These are phyloP conservation scores for Beaufortia kweichowensis DNA, from an alignment of 2,113 vertebrate genomes.

Conservation along the genomic window DNA sequence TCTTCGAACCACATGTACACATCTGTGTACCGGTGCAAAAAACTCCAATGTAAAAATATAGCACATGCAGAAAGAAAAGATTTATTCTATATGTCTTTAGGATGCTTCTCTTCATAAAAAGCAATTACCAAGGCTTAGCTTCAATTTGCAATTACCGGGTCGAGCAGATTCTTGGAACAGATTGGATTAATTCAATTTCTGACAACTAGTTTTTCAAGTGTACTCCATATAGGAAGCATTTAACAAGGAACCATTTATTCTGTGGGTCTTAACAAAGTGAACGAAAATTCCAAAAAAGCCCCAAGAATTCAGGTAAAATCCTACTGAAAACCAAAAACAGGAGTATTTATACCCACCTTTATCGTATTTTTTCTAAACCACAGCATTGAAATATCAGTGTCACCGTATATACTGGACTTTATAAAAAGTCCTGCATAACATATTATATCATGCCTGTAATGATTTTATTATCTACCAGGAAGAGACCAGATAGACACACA, in stretches of 20 bases:
- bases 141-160: constrained; percentile 66
- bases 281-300: neutral
- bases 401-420: neutral
- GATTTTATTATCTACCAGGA: constrained; percentile 12
- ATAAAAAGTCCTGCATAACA: neutral
- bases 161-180: constrained; percentile 65
- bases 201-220: constrained; percentile 53
- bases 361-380: too few relatives aligned
- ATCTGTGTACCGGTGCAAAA: too few relatives aligned
- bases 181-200: constrained; percentile 68
- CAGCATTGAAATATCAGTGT: neutral
- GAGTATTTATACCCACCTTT: neutral
- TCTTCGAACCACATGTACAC: too few relatives aligned
- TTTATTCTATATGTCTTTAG: too few relatives aligned
- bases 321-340: neutral
- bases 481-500: neutral
- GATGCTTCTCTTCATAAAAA: constrained; percentile 30
- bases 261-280: constrained; percentile 41
- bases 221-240: constrained; percentile 62
- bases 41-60: too few relatives aligned
- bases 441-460: neutral
- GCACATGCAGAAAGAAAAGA: too few relatives aligned
- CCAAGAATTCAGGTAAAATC: neutral
- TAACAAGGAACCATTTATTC: constrained; percentile 64
- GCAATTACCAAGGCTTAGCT: constrained; percentile 61